phyloP scores from a whole-genome alignment of 2,888 invertebrate genomes.

The Epinotia ramella region DNA sequence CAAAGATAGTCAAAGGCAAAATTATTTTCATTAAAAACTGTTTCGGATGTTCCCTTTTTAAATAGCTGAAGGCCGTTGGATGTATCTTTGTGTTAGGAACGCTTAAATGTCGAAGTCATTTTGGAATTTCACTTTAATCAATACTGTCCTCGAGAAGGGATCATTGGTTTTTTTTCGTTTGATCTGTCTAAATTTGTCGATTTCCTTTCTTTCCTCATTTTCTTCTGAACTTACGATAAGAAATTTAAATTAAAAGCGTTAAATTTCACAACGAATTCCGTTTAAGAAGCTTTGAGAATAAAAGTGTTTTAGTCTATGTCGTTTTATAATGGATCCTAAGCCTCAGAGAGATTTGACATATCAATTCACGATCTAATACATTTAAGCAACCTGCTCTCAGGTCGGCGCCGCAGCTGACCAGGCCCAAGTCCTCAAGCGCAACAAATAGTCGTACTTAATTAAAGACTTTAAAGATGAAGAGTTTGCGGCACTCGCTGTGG shows the following conservation, averaged over 20 bases:
- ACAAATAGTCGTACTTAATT: no score
- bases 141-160: slow-evolving; percentile 2
- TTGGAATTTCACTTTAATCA: slow-evolving; percentile 25
- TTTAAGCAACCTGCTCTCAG: no score
- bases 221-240: neutral
- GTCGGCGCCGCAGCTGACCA: no score
- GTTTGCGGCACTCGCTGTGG: no score
- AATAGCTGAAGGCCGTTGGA: slow-evolving; percentile 20
- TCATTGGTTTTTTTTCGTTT: slow-evolving; percentile 23
- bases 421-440: no score
- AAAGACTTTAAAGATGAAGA: no score
- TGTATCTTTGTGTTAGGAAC: slow-evolving; percentile 15
- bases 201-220: slow-evolving; percentile 9
- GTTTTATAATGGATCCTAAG: no score
- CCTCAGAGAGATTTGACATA: no score
- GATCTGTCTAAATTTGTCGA: slow-evolving; percentile 6
- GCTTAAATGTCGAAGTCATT: slow-evolving; percentile 15
- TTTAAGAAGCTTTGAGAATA: no score
- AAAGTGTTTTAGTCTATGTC: no score
- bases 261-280: neutral
- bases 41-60: slow-evolving; percentile 30
- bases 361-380: no score
- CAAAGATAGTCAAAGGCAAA: slow-evolving; percentile 36
- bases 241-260: neutral
- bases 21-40: slow-evolving; percentile 41